A percentile compares a stretch with the other conserved stretches of the same genome.
These are phyloP conservation scores for Sminthurides bifidus DNA, from an alignment of 1,140 invertebrate genomes.

Conservation along the genomic window DNA sequence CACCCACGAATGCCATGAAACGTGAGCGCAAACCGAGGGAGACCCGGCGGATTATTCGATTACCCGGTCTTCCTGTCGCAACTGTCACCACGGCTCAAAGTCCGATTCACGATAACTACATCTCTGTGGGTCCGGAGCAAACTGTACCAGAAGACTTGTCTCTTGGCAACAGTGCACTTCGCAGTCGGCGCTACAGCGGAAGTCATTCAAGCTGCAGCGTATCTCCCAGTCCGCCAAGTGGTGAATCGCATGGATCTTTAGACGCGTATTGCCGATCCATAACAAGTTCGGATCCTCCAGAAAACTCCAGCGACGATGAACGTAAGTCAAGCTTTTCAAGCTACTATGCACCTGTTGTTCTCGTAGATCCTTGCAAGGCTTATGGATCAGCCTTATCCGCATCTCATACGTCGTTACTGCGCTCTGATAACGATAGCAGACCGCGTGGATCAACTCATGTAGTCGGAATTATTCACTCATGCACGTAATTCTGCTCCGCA, in stretches of 20 bases:
- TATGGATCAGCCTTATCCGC: not conserved
- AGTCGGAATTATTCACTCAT: too few species aligned
- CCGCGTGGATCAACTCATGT: not conserved
- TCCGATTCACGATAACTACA: constrained; percentile 32
- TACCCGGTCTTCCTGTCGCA: constrained; percentile 31
- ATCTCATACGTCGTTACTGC: not conserved
- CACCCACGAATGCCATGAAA: constrained; percentile 15
- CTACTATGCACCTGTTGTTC: too few species aligned
- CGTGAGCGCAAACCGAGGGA: constrained; percentile 38
- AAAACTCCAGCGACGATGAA: constrained; percentile 8
- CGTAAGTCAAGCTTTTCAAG: too few species aligned
- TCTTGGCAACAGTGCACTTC: constrained; percentile 38
- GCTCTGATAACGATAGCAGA: not conserved
- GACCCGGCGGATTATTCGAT: constrained; percentile 38
- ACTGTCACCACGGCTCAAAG: constrained; percentile 36
- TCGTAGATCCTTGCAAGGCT: not conserved
- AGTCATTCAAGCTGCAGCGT: constrained; percentile 19
- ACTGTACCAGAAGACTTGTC: constrained; percentile 79
- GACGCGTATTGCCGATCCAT: constrained; percentile 16
- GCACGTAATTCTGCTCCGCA: too few species aligned
- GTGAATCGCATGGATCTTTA: constrained; percentile 15
- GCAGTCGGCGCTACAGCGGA: constrained; percentile 11
- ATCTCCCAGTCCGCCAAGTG: constrained; percentile 16
- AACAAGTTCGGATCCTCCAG: constrained; percentile 9
- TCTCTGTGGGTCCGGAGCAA: constrained; percentile 53